A percentile compares a stretch with the other conserved stretches of the same genome.
Evolutionary conservation across 2,797 vertebrate species (phyloP).

Genomic region (Glyptemys insculpta): DNA sequence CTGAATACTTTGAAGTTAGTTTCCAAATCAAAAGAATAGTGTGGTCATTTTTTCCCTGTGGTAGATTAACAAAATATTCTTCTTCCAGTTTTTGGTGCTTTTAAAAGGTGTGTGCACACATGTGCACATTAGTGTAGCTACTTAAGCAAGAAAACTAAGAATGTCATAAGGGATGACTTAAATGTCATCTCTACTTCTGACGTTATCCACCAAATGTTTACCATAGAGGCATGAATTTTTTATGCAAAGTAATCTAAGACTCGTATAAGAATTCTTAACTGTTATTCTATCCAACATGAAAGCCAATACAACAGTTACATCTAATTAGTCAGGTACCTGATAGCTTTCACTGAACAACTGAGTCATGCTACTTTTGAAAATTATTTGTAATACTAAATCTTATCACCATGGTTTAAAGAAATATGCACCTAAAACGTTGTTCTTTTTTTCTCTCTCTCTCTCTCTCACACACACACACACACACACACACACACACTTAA

Average conservation of each 20-base stretch:
- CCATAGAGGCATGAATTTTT: conserved; percentile 84
- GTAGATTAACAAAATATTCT: neutral
- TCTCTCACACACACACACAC: neutral
- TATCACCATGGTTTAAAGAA: conserved; percentile 9
- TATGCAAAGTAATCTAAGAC: conserved; percentile 83
- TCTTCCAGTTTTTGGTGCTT: neutral
- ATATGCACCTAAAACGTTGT: conserved; percentile 1
- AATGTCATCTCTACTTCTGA: conserved; percentile 68
- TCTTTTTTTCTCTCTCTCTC: no score
- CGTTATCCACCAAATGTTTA: conserved; percentile 65
- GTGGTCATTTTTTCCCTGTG: neutral
- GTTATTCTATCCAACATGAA: conserved; percentile 84
- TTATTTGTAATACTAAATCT: conserved; percentile 45
- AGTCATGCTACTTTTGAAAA: conserved; percentile 47
- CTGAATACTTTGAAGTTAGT: neutral
- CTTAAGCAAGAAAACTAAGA: conserved; percentile 32
- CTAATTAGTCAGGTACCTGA: conserved; percentile 81
- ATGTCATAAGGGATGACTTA: conserved; percentile 62
- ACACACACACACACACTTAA: neutral
- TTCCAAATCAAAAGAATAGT: neutral
- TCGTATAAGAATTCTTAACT: conserved; percentile 79
- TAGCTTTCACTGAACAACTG: conserved; percentile 46
- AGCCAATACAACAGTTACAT: conserved; percentile 81
- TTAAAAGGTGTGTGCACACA: neutral
- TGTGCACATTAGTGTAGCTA: neutral